Evolutionary conservation across 2,797 vertebrate species (phyloP).

Genomic region (Rhinogobio ventralis): DNA sequence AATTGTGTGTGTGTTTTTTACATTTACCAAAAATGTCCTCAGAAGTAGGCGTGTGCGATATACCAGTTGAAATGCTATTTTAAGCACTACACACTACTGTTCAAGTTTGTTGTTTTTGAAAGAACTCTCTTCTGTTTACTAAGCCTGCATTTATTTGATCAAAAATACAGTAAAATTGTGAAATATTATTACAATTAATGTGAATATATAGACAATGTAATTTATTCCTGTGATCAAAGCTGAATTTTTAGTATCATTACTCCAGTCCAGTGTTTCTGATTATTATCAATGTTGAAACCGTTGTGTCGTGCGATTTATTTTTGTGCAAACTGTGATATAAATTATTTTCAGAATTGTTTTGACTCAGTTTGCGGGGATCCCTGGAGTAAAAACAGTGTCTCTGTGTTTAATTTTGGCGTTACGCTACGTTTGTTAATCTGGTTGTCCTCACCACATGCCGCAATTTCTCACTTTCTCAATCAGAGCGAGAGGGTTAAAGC

Average conservation of each 20-base stretch:
- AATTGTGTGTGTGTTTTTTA: not conserved
- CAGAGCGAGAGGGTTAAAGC: not conserved
- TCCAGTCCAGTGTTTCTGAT: too few relatives aligned
- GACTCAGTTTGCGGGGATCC: not conserved
- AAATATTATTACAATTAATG: not conserved
- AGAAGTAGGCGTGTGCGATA: not conserved
- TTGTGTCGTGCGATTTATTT: not conserved
- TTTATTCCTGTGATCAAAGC: too few relatives aligned
- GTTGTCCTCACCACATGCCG: conserved; percentile 14
- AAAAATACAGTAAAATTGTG: not conserved
- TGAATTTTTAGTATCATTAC: not conserved
- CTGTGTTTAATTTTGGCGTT: not conserved
- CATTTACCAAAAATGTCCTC: too few relatives aligned
- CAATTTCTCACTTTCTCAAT: not conserved
- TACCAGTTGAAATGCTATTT: too few relatives aligned
- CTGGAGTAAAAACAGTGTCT: not conserved
- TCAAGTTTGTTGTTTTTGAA: too few relatives aligned
- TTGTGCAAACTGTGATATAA: too few relatives aligned
- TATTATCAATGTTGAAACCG: not conserved
- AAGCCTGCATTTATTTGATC: not conserved
- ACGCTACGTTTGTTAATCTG: not conserved
- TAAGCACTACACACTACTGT: too few relatives aligned
- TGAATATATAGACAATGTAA: too few relatives aligned
- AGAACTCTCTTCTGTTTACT: too few relatives aligned
- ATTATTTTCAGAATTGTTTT: too few relatives aligned